Conservation (phyloP, 2,113 vertebrate genomes). For the Spea bombifrons region DNA sequence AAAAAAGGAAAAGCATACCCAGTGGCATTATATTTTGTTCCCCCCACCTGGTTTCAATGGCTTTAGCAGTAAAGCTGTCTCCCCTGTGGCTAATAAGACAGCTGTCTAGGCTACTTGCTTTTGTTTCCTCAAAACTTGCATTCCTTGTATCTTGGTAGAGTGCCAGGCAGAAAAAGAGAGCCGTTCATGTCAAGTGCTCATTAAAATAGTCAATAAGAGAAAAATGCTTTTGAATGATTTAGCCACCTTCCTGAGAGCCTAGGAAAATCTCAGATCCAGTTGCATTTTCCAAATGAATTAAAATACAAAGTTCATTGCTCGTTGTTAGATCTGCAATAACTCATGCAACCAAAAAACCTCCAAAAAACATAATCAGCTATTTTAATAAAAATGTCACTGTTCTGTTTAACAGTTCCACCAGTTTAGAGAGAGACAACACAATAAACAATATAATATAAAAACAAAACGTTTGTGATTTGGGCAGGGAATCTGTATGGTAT, state of each 20-base stretch:
- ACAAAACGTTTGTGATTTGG: background rate
- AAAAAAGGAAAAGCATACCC: background rate
- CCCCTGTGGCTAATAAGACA: constrained; percentile 36
- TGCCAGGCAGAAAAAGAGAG: constrained; percentile 32
- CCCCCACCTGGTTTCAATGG: constrained; percentile 1
- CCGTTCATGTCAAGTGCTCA: constrained; percentile 44
- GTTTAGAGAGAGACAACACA: background rate
- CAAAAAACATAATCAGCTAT: constrained; percentile 6
- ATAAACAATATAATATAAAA: background rate
- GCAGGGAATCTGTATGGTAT: background rate
- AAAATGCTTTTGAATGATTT: constrained; percentile 39
- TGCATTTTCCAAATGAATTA: constrained; percentile 20
- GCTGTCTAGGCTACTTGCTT: constrained; percentile 33
- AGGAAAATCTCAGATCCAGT: constrained; percentile 17
- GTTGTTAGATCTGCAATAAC: background rate
- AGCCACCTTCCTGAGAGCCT: constrained; percentile 40
- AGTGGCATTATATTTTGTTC: background rate
- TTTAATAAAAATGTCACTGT: background rate
- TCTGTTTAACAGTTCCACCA: background rate
- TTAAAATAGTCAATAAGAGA: constrained; percentile 42
- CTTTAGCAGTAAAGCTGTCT: constrained; percentile 11
- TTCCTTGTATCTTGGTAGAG: constrained; percentile 30
- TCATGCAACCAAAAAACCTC: background rate
- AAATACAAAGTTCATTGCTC: constrained; percentile 16
- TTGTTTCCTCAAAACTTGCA: constrained; percentile 23